Percentiles rank a stretch among this genome's conserved stretches.
phyloP scores from a whole-genome alignment of 2,113 vertebrate genomes.

The Cyprinus carpio region DNA sequence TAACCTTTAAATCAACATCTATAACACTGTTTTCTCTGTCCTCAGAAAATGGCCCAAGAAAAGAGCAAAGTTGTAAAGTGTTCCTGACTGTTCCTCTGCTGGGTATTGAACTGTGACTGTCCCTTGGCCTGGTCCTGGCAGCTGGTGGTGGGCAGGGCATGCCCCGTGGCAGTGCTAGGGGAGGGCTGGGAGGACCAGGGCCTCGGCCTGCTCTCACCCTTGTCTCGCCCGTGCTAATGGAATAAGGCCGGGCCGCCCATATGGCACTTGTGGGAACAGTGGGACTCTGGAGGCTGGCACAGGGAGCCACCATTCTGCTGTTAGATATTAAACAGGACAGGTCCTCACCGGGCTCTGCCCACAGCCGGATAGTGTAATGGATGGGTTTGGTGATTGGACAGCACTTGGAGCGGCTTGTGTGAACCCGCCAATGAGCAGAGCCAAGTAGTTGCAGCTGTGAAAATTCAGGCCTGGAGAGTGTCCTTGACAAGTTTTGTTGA shows the following conservation, averaged over 20 bases:
- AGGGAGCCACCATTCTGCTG: constrained; percentile 65
- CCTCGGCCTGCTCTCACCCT: constrained; percentile 64
- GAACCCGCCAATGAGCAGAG: constrained; percentile 58
- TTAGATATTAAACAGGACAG: constrained; percentile 75
- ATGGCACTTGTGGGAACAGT: constrained; percentile 74
- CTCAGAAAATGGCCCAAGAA: neutral
- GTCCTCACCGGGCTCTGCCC: constrained; percentile 64
- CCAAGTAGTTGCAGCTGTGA: constrained; percentile 53
- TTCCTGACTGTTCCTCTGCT: neutral
- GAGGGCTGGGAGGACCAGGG: constrained; percentile 70
- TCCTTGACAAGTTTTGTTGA: constrained; percentile 58
- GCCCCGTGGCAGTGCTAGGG: constrained; percentile 79
- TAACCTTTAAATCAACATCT: neutral
- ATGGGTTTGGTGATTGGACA: constrained; percentile 63
- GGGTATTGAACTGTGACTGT: constrained; percentile 58
- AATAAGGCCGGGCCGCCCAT: constrained; percentile 73
- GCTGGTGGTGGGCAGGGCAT: constrained; percentile 77
- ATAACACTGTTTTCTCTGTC: neutral
- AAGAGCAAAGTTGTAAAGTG: constrained; percentile 30
- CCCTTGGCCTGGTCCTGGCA: constrained; percentile 70
- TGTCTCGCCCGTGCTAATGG: constrained; percentile 73
- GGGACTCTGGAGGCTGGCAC: constrained; percentile 70
- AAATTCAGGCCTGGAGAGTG: constrained; percentile 39
- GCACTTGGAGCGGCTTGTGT: constrained; percentile 51
- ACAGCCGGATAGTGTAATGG: constrained; percentile 60